phyloP scores from a whole-genome alignment of 2,888 invertebrate genomes.

The Apodemia zela region DNA sequence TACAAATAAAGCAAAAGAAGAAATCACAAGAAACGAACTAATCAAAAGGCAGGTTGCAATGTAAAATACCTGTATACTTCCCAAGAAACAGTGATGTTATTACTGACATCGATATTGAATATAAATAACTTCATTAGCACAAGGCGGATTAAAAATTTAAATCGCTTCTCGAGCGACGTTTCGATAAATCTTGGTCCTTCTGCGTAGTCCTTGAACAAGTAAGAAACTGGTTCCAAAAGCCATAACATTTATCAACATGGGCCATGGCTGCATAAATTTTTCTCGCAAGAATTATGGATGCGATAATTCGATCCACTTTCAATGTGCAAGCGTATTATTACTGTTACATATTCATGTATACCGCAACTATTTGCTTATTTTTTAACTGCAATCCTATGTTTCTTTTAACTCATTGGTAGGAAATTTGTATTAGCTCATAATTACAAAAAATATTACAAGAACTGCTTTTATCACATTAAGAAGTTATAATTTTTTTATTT shows the following conservation, averaged over 20 bases:
- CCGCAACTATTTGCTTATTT: neutral
- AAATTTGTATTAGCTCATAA: too few relatives aligned
- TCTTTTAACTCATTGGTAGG: too few relatives aligned
- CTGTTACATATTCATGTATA: neutral
- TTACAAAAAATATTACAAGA: too few relatives aligned
- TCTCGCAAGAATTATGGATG: conserved; percentile 36
- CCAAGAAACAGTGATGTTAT: conserved; percentile 12
- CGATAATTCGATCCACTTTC: conserved; percentile 36
- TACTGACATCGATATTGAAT: conserved; percentile 13
- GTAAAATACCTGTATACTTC: conserved; percentile 1
- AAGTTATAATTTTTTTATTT: too few relatives aligned
- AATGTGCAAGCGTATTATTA: neutral
- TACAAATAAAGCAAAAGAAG: too few relatives aligned
- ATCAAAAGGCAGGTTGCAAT: neutral
- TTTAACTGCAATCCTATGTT: too few relatives aligned
- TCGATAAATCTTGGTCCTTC: conserved; percentile 45
- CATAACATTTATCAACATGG: conserved; percentile 43
- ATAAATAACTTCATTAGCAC: conserved; percentile 18
- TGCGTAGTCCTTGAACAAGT: conserved; percentile 35
- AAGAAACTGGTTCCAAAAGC: conserved; percentile 40
- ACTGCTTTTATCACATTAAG: too few relatives aligned
- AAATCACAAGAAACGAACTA: too few relatives aligned
- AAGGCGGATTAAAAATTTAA: conserved; percentile 35
- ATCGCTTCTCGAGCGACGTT: conserved; percentile 34
- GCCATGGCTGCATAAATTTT: conserved; percentile 52